phyloP scores from a whole-genome alignment of 64 coral and sea anemone species.

The Hydrozoanthus tunicans region DNA sequence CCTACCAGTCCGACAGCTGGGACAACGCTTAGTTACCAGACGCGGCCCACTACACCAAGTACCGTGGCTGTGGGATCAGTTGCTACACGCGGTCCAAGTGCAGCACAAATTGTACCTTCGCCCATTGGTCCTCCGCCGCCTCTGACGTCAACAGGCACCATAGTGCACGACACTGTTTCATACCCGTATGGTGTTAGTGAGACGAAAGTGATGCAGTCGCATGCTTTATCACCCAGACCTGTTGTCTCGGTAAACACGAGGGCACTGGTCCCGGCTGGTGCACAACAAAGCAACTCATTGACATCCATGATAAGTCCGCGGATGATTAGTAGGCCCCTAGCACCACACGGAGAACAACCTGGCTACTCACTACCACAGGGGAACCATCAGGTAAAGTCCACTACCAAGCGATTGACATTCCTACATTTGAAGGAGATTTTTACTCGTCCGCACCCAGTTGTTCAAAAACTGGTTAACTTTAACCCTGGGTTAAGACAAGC shows the following conservation, averaged over 20 bases:
- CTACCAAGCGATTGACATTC: background rate
- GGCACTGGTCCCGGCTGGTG: conserved; percentile 4
- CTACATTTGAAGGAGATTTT: no score
- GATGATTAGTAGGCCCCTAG: conserved; percentile 12
- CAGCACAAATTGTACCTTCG: conserved; percentile 16
- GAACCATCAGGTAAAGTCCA: conserved; percentile 28
- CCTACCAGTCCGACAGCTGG: conserved; percentile 1
- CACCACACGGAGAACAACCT: conserved; percentile 17
- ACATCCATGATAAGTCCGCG: conserved; percentile 25
- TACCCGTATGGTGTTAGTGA: background rate
- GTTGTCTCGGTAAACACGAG: conserved; percentile 39
- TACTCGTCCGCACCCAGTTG: no score
- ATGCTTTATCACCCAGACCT: conserved; percentile 59
- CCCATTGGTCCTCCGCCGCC: conserved; percentile 24
- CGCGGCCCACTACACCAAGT: background rate
- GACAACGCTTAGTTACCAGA: conserved; percentile 9
- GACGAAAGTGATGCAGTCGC: conserved; percentile 11
- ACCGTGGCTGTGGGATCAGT: background rate
- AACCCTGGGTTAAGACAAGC: no score
- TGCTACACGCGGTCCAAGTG: background rate
- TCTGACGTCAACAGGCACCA: conserved; percentile 21
- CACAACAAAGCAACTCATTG: conserved; percentile 29
- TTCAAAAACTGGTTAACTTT: no score
- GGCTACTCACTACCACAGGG: conserved; percentile 12
- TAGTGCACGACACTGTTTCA: background rate